Evolutionary conservation across 2,113 vertebrate genomes (phyloP), one percentile per base, ranked within the genome.

Genomic region (Sporophila hypoxantha): DNA sequence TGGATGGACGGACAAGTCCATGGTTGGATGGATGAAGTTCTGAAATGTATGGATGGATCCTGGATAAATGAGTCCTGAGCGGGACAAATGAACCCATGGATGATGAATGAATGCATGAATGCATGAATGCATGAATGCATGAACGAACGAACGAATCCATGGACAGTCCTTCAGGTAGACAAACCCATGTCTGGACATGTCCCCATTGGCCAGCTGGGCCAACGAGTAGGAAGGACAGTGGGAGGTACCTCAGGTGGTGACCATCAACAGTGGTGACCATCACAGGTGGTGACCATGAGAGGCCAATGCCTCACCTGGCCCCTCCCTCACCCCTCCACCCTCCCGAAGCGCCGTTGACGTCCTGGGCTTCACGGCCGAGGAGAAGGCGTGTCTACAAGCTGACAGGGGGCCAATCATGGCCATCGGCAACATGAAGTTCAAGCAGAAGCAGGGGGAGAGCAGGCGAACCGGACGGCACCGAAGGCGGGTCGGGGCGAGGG

Each of bases 391-490:
- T 97, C 17, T 98, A 98, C 88, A 98, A 98, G 88, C 93, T 97
- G 77, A 97, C 97, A n/a, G 0, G 97, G 97, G 0, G 97, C 97
- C 87, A n/a, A 97, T 98, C 94, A 98, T 98, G 97, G 97, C 98
- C 92, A 97, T 96, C 0, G 97, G 97, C 36, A 98, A 98, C 93
- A 98, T 97, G 97, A 97, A 96, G 57, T 98, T 97, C 94, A 98
- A 98, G 47, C 96, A 93, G 92, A 98, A 97, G 53, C 97, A 96
- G 15, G 83, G 97, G 3, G 97, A 98, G 97, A 98, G 79, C 97
- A 98, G 91, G 97, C 97, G 97, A 98, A 62, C 96, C 97, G 0
- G 97, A 97, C 0, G 97, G 97, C 90, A 98, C 97, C 0, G 97
- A 98, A 94, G 97, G 97, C 79, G 53, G 26, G 90, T 37, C 70